Evolutionary conservation across 2,797 vertebrate genomes (phyloP), one percentile per base, ranked within the genome.

Genomic region (Micromesistius poutassou): DNA sequence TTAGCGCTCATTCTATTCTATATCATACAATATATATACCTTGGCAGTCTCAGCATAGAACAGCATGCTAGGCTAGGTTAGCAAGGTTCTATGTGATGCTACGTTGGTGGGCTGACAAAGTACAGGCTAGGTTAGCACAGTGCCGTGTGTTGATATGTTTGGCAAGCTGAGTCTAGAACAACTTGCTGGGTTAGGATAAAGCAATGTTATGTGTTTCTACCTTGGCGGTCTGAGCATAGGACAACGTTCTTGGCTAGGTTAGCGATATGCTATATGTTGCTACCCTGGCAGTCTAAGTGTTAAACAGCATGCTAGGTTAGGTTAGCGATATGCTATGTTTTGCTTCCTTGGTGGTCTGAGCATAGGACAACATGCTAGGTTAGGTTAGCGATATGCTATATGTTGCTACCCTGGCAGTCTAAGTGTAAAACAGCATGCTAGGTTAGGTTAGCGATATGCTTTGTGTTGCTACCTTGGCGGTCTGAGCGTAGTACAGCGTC

Each of bases 401-500:
- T 25, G 55, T n/a, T 62, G 55, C 22, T 68, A 68, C 25, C 62
- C 28, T 28, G 62, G n/a, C 25, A 25, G 62, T 30, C n/a, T 68
- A n/a, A 68, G 7, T 25, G 62, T 28, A 25, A 2, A 12, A 68
- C 62, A 28, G 25, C n/a, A n/a, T 68, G n/a, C 62, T 68, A 68
- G 62, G 25, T 25, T 68, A 30, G 62, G 25, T 68, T 68, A 68
- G 7, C 25, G 2, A 2, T 9, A 10, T 28, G 62, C 25, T 68
- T 28, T 25, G 62, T 28, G 30, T 1, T n/a, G 70, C 30, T 72
- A 92, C 91, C 96, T 98, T 99, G 6, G 96, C 93, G 2, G 96
- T 98, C 93, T 99, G 97, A 78, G 97, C 97, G 72, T 99, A 99
- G 93, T 99, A 99, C 74, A 98, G 92, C 0, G 97, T 99, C 72